These are phyloP conservation scores for Ifrita kowaldi DNA, from an alignment of 2,113 vertebrate genomes.

Conservation along the genomic window DNA sequence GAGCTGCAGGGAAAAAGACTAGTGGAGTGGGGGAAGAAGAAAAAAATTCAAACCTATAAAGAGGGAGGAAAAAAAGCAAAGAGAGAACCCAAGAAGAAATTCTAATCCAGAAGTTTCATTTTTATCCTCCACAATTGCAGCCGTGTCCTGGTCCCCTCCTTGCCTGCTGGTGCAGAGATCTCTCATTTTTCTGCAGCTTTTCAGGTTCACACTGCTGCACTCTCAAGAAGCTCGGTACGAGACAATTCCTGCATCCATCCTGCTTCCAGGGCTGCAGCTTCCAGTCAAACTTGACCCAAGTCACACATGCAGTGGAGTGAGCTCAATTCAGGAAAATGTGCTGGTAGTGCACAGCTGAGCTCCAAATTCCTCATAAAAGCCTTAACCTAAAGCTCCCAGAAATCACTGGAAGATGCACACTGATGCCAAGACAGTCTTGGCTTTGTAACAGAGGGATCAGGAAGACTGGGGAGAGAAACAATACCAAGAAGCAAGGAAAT, in stretches of 20 bases:
- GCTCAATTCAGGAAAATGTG: neutral
- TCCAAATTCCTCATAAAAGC: neutral
- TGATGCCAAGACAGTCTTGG: neutral
- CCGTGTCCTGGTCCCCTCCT: neutral
- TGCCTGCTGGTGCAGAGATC: neutral
- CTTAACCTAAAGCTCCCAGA: neutral
- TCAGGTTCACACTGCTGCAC: neutral
- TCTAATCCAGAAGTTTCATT: neutral
- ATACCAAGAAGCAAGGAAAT: neutral
- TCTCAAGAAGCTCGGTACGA: rapidly evolving
- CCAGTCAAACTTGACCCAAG: neutral
- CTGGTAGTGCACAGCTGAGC: neutral
- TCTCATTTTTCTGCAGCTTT: neutral
- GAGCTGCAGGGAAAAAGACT: neutral
- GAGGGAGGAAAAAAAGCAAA: neutral
- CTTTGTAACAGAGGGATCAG: neutral
- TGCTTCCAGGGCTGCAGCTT: neutral
- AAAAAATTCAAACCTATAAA: neutral
- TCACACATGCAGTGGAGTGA: neutral
- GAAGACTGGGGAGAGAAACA: neutral
- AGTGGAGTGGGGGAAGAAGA: rapidly evolving
- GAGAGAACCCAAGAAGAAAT: neutral
- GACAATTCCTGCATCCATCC: neutral
- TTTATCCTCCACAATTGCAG: neutral
- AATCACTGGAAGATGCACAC: neutral